Conservation (phyloP, 1,140 invertebrate genomes). For the Drosophila arizonae region DNA sequence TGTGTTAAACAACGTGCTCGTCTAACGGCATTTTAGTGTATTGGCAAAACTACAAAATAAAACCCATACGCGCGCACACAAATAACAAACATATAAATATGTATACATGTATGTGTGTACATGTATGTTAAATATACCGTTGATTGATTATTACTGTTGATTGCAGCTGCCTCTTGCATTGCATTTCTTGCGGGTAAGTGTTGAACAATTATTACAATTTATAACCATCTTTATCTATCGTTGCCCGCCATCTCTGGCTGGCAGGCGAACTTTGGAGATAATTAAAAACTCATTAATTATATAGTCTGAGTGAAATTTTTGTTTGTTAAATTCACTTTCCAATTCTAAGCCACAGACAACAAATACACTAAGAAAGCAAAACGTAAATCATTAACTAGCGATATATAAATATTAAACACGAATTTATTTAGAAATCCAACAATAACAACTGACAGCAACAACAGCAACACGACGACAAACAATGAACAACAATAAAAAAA, state of each 20-base stretch:
- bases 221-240: conserved; percentile 8
- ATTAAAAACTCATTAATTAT: conserved; percentile 78
- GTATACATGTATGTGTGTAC: neutral
- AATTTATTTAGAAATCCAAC: conserved; percentile 41
- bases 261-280: conserved; percentile 38
- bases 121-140: conserved; percentile 28
- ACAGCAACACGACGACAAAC: neutral
- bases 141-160: conserved; percentile 51
- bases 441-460: conserved; percentile 23
- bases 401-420: conserved; percentile 58
- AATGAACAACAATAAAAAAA: conserved; percentile 7
- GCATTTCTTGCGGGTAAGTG: conserved; percentile 45
- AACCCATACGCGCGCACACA: conserved; percentile 16
- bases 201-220: conserved; percentile 29
- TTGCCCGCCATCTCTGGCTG: conserved; percentile 7
- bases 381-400: conserved; percentile 66
- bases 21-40: conserved; percentile 48
- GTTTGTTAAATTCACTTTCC: conserved; percentile 59
- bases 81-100: conserved; percentile 4
- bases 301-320: conserved; percentile 75
- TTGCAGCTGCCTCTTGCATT: conserved; percentile 26
- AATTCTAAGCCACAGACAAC: conserved; percentile 55
- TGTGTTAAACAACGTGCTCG: conserved; percentile 33
- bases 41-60: conserved; percentile 33
- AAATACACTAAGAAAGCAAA: conserved; percentile 52